Conservation (phyloP, 1,140 invertebrate species). For the Eubasilissa regina region DNA sequence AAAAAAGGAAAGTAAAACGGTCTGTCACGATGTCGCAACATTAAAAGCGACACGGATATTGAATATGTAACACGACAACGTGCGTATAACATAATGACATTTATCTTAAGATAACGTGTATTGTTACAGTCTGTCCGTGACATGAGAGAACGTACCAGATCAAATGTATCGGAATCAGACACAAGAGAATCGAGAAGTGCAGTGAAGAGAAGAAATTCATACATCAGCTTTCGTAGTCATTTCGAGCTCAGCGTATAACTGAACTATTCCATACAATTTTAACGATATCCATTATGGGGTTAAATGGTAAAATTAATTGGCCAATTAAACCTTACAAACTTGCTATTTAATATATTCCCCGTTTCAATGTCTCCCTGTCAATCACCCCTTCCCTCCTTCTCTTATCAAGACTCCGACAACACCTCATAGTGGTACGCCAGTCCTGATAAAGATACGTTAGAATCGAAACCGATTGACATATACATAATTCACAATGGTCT, state of each 20-base stretch:
- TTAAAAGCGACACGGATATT: conserved; percentile 6
- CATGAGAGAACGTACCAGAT: background rate
- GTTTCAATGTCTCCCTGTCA: no score
- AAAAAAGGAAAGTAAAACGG: conserved; percentile 26
- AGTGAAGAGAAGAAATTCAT: background rate
- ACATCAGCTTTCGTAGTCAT: background rate
- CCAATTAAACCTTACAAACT: no score
- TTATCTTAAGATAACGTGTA: background rate
- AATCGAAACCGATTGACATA: no score
- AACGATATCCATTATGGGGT: no score
- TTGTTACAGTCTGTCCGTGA: background rate
- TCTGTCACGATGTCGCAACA: conserved; percentile 20
- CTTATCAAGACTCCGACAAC: no score
- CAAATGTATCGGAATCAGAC: background rate
- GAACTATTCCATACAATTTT: no score
- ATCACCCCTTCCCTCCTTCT: no score
- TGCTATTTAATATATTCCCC: no score
- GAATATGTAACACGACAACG: conserved; percentile 33
- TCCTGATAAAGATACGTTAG: no score
- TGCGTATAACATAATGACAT: conserved; percentile 2
- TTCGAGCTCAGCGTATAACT: background rate
- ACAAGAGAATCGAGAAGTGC: background rate
- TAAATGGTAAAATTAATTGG: no score
- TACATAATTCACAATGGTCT: no score
- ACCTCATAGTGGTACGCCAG: no score